These are phyloP conservation scores for Ophthalmolycus amberensis DNA, from an alignment of 2,113 vertebrate genomes.

Conservation along the genomic window DNA sequence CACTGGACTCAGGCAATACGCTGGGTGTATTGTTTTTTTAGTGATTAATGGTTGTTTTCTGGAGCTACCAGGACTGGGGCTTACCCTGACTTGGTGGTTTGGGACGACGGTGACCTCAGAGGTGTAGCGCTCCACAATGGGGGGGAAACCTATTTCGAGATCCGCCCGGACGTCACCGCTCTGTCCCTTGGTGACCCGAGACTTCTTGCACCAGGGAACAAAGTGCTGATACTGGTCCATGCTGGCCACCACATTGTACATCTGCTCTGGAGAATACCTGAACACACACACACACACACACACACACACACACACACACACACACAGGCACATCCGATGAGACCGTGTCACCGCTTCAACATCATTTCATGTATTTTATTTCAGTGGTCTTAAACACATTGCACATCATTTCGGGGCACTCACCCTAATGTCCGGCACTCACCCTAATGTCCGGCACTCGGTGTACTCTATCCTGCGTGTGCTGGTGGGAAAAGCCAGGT, in stretches of 20 bases:
- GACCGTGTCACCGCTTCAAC: not conserved
- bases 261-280: slow-evolving; percentile 83
- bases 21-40: not conserved
- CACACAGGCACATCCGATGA: not conserved
- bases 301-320: not conserved
- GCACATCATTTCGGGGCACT: not conserved
- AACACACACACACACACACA: not conserved
- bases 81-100: slow-evolving; percentile 82
- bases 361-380: not conserved
- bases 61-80: not conserved
- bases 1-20: not conserved
- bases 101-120: slow-evolving; percentile 83
- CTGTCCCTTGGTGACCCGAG: slow-evolving; percentile 62
- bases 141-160: slow-evolving; percentile 85
- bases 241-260: slow-evolving; percentile 81
- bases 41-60: not conserved
- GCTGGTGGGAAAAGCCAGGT: slow-evolving; percentile 64
- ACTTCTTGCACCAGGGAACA: slow-evolving; percentile 86
- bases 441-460: slow-evolving; percentile 77
- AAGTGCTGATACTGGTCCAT: slow-evolving; percentile 83
- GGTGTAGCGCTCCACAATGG: slow-evolving; percentile 80
- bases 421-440: slow-evolving; percentile 72
- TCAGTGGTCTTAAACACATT: not conserved
- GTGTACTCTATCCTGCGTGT: slow-evolving; percentile 79
- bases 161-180: slow-evolving; percentile 63